phyloP scores from a whole-genome alignment of 2,888 invertebrate species.

The Dyspetes luteomarginatus region DNA sequence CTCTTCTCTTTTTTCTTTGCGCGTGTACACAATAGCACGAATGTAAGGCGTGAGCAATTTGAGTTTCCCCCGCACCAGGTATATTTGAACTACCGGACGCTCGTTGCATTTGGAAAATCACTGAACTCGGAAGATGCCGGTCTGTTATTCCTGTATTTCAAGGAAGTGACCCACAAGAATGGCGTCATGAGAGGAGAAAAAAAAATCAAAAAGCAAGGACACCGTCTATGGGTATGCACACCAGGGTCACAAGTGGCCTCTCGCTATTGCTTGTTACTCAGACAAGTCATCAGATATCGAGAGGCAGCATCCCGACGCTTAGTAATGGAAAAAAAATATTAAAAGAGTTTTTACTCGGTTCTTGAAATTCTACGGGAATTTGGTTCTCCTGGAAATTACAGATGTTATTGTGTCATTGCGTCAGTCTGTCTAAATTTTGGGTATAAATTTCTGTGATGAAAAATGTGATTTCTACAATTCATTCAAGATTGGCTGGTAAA shows the following conservation, averaged over 20 bases:
- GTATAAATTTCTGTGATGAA: neutral
- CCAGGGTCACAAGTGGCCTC: neutral
- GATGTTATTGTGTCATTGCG: neutral
- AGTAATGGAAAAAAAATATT: no score
- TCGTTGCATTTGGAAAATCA: neutral
- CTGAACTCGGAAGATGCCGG: slow-evolving; percentile 2
- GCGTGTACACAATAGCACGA: slow-evolving; percentile 46
- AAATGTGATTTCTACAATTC: neutral
- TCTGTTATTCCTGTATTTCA: slow-evolving; percentile 31
- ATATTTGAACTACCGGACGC: slow-evolving; percentile 42
- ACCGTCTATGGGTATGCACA: neutral
- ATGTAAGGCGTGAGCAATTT: slow-evolving; percentile 36
- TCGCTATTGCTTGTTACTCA: neutral
- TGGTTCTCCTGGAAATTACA: neutral
- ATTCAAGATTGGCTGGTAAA: no score
- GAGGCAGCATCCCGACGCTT: no score
- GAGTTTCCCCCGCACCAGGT: slow-evolving; percentile 28
- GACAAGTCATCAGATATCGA: neutral
- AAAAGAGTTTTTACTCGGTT: neutral
- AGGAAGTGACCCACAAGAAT: slow-evolving; percentile 28
- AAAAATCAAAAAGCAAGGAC: slow-evolving; percentile 25
- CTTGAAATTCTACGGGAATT: neutral
- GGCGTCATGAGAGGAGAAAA: neutral
- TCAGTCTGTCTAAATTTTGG: neutral
- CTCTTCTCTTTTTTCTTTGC: neutral